Evolutionary conservation across 2,888 invertebrate species (phyloP).

Genomic region (Drosophila subsilvestris): DNA sequence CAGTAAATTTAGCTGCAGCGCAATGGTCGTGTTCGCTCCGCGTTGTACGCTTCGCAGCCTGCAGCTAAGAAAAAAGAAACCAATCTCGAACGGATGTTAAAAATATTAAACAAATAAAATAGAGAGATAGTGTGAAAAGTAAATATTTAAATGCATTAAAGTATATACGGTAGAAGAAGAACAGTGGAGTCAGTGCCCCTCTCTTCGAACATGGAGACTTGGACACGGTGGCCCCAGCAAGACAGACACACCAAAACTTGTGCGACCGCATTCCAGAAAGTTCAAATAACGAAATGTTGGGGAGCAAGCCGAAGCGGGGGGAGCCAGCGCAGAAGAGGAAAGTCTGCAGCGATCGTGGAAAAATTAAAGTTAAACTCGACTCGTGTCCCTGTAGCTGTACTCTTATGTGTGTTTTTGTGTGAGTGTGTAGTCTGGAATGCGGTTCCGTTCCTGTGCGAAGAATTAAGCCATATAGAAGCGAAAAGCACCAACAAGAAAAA

Average conservation of each 20-base stretch:
- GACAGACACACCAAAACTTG: slow-evolving; percentile 59
- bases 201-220: not conserved
- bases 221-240: slow-evolving; percentile 4
- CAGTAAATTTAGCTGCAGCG: slow-evolving; percentile 79
- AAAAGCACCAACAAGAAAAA: slow-evolving; percentile 53
- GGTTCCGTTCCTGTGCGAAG: slow-evolving; percentile 48
- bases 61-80: slow-evolving; percentile 1
- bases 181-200: not conserved
- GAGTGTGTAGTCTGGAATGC: slow-evolving; percentile 60
- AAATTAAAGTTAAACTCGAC: slow-evolving; percentile 54
- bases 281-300: slow-evolving; percentile 66
- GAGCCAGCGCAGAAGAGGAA: slow-evolving; percentile 47
- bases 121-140: slow-evolving; percentile 61
- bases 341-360: slow-evolving; percentile 32
- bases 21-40: slow-evolving; percentile 65
- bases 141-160: slow-evolving; percentile 48
- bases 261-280: slow-evolving; percentile 75
- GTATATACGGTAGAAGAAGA: not conserved
- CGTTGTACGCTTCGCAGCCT: slow-evolving; percentile 6
- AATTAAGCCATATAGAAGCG: slow-evolving; percentile 64
- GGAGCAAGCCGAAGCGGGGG: slow-evolving; percentile 41
- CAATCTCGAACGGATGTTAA: slow-evolving; percentile 19
- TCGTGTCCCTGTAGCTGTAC: slow-evolving; percentile 17
- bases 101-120: slow-evolving; percentile 12
- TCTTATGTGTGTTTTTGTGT: slow-evolving; percentile 33